Percentiles rank a stretch among this genome's conserved stretches.
phyloP scores from a whole-genome alignment of 1,140 invertebrate genomes.

The Theocolax elegans region DNA sequence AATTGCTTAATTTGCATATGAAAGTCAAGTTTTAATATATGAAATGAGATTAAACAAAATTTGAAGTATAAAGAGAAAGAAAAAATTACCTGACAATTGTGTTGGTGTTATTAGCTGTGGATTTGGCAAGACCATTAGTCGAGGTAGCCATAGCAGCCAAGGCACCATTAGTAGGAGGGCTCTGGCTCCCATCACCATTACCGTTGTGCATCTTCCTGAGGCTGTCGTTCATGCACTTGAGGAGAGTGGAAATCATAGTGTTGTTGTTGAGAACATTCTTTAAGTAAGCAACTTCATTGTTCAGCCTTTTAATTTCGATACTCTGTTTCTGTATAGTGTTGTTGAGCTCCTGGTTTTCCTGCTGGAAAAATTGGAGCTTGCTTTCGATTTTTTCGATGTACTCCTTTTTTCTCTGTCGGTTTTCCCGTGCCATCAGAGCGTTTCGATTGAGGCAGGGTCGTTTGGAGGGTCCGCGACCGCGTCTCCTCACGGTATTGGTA shows the following conservation, averaged over 20 bases:
- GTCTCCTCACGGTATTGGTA: slow-evolving; percentile 7
- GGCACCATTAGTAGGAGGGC: too few relatives aligned
- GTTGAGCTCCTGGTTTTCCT: slow-evolving; percentile 65
- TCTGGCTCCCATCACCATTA: background rate
- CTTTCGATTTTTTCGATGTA: slow-evolving; percentile 69
- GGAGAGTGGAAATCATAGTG: slow-evolving; percentile 61
- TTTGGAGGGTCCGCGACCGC: slow-evolving; percentile 57
- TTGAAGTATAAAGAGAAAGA: too few relatives aligned
- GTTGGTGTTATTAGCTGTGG: too few relatives aligned
- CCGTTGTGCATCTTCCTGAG: slow-evolving; percentile 40
- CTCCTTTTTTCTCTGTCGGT: slow-evolving; percentile 70
- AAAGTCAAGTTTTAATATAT: too few relatives aligned
- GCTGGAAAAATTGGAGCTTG: slow-evolving; percentile 61
- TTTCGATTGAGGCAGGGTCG: slow-evolving; percentile 64
- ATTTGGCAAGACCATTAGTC: background rate
- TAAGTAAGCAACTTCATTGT: slow-evolving; percentile 67
- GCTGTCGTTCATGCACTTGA: slow-evolving; percentile 63
- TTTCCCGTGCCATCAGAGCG: slow-evolving; percentile 71
- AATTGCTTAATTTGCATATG: too few relatives aligned
- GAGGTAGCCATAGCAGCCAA: background rate
- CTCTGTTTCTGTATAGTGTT: slow-evolving; percentile 65
- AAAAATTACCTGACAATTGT: slow-evolving; percentile 18
- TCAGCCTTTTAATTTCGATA: slow-evolving; percentile 62
- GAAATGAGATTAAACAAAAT: too few relatives aligned
- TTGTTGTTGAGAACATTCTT: slow-evolving; percentile 69